Percentiles rank a stretch among this genome's conserved stretches.
phyloP scores from a whole-genome alignment of 2,113 vertebrate genomes.

The Bubo scandiacus region DNA sequence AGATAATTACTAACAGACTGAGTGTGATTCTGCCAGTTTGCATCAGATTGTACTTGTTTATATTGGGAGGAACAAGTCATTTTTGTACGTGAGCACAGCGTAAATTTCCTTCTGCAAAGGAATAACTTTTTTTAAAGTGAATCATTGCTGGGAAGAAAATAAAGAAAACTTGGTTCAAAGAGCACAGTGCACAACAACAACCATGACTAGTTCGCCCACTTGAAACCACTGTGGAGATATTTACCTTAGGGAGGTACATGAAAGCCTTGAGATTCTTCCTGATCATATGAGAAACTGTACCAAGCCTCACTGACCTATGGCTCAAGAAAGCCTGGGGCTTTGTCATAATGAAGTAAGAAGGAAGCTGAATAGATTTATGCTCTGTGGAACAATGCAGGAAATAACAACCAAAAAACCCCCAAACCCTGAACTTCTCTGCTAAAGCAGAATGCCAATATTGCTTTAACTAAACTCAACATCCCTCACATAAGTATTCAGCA shows the following conservation, averaged over 20 bases:
- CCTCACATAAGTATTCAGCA: not conserved
- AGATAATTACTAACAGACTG: not conserved
- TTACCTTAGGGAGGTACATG: not conserved
- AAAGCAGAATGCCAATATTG: not conserved
- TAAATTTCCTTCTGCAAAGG: not conserved
- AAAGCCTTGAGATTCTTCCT: not conserved
- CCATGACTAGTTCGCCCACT: not conserved
- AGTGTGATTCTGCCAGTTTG: not conserved
- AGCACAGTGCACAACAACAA: not conserved
- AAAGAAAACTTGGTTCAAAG: not conserved
- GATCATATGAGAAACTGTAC: not conserved
- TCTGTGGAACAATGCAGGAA: not conserved
- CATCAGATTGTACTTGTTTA: not conserved
- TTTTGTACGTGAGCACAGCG: not conserved
- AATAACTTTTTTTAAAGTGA: not conserved
- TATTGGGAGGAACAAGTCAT: not conserved
- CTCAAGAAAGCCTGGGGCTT: not conserved
- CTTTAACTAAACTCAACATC: not conserved
- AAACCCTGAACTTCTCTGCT: not conserved
- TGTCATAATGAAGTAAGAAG: not conserved
- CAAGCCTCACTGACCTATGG: not conserved
- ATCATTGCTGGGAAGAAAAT: not conserved
- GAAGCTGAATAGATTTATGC: not conserved
- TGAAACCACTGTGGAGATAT: not conserved
- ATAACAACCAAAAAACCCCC: not conserved